Percentiles rank a stretch among this genome's conserved stretches.
Evolutionary conservation across 2,113 vertebrate genomes (phyloP).

Genomic region (Perccottus glenii): DNA sequence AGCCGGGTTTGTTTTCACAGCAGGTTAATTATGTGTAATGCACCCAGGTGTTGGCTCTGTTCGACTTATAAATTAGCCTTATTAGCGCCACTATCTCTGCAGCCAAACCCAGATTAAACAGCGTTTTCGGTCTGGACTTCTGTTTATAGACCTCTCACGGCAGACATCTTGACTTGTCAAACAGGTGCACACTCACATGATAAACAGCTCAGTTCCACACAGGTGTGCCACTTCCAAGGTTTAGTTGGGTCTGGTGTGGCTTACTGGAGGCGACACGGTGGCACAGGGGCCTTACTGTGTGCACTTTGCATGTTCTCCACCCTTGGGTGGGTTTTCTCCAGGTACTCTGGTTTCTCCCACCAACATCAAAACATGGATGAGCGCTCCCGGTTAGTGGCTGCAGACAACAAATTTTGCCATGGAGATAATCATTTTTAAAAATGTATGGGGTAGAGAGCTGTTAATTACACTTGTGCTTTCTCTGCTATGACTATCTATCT

Average conservation of each 20-base stretch:
- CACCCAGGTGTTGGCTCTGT: conserved; percentile 7
- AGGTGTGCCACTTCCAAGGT: conserved; percentile 23
- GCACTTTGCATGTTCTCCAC: too few relatives aligned
- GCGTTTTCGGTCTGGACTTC: conserved; percentile 14
- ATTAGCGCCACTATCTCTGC: conserved; percentile 2
- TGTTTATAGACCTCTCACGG: conserved; percentile 22
- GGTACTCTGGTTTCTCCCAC: too few relatives aligned
- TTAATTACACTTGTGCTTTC: conserved; percentile 28
- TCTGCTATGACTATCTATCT: neutral
- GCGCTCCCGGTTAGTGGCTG: too few relatives aligned
- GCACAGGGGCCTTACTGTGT: too few relatives aligned
- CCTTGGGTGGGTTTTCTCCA: too few relatives aligned
- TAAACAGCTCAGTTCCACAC: conserved; percentile 23
- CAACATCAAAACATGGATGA: too few relatives aligned
- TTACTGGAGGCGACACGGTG: conserved; percentile 18
- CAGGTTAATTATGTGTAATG: conserved; percentile 5
- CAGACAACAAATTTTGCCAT: too few relatives aligned
- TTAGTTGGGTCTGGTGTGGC: neutral
- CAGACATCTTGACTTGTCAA: conserved; percentile 26
- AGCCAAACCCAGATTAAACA: neutral
- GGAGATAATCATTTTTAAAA: too few relatives aligned
- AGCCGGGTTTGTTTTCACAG: neutral
- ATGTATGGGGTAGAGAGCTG: neutral
- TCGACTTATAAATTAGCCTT: conserved; percentile 7
- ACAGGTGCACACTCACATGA: conserved; percentile 35